Evolutionary conservation across 2,797 vertebrate genomes (phyloP).

Genomic region (Mionectes olivaceus): DNA sequence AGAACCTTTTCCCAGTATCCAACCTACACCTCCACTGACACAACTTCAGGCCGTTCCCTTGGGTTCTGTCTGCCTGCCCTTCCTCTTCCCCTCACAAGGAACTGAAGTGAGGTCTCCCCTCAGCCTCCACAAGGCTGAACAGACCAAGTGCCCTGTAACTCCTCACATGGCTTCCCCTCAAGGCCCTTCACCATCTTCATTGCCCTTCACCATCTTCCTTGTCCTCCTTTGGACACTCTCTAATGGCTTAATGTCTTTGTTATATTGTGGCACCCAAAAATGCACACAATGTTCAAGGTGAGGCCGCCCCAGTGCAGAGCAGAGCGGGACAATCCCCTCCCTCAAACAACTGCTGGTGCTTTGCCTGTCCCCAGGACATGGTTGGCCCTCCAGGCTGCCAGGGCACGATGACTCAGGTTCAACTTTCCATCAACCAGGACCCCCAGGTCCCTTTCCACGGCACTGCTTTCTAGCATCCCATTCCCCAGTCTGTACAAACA

Average conservation of each 20-base stretch:
- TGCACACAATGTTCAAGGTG: background rate
- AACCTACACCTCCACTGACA: background rate
- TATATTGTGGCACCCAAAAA: background rate
- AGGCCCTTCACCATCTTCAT: rapidly evolving
- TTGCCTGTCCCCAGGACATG: background rate
- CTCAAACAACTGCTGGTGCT: rapidly evolving
- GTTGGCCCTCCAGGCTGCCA: background rate
- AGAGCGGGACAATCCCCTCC: background rate
- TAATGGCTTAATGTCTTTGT: rapidly evolving
- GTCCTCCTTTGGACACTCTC: background rate
- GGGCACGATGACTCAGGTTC: background rate
- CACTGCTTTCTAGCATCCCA: background rate
- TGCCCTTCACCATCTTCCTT: rapidly evolving
- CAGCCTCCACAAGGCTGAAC: background rate
- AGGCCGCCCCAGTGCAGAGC: background rate
- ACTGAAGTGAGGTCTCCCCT: background rate
- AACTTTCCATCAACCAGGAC: rapidly evolving
- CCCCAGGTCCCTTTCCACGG: rapidly evolving
- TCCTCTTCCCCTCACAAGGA: background rate
- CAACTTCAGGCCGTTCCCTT: background rate
- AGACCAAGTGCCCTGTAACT: background rate
- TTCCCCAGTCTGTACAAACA: background rate
- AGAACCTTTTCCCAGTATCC: background rate
- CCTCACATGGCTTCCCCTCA: rapidly evolving
- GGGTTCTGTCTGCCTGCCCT: background rate